Conservation (phyloP, 2,888 invertebrate species). For the Phytoseiulus persimilis region DNA sequence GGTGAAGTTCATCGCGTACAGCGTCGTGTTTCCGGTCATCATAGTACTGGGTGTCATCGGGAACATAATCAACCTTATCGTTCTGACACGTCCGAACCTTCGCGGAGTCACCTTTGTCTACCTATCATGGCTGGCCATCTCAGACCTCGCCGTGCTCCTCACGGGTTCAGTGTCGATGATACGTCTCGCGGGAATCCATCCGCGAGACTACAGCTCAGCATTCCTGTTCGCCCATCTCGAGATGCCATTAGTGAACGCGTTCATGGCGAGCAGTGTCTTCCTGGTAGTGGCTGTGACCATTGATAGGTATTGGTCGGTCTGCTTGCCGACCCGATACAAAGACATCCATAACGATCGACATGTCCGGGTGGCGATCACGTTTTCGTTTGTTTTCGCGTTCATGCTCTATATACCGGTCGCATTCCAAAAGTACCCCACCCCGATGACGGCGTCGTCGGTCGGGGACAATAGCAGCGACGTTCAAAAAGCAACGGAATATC, state of each 20-base stretch:
- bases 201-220: slow-evolving; percentile 48
- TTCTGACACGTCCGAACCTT: slow-evolving; percentile 52
- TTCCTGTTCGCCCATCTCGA: slow-evolving; percentile 53
- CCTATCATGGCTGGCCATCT: slow-evolving; percentile 51
- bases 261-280: slow-evolving; percentile 55
- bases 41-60: slow-evolving; percentile 53
- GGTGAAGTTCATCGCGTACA: slow-evolving; percentile 49
- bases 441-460: neutral
- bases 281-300: slow-evolving; percentile 54
- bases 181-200: slow-evolving; percentile 48
- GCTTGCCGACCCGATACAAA: slow-evolving; percentile 51
- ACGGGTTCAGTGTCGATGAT: slow-evolving; percentile 52
- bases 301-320: slow-evolving; percentile 54
- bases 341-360: slow-evolving; percentile 50
- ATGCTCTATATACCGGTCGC: slow-evolving; percentile 52
- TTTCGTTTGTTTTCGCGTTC: slow-evolving; percentile 50
- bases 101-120: slow-evolving; percentile 54
- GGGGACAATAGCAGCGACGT: slow-evolving; percentile 39
- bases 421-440: slow-evolving; percentile 48
- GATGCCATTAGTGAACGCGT: slow-evolving; percentile 53
- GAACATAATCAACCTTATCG: slow-evolving; percentile 53
- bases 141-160: slow-evolving; percentile 52
- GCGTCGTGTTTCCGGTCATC: slow-evolving; percentile 52
- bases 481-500: slow-evolving; percentile 42
- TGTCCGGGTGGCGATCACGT: slow-evolving; percentile 50